phyloP scores from a whole-genome alignment of 2,888 invertebrate species.

The Aporophyla nigra region DNA sequence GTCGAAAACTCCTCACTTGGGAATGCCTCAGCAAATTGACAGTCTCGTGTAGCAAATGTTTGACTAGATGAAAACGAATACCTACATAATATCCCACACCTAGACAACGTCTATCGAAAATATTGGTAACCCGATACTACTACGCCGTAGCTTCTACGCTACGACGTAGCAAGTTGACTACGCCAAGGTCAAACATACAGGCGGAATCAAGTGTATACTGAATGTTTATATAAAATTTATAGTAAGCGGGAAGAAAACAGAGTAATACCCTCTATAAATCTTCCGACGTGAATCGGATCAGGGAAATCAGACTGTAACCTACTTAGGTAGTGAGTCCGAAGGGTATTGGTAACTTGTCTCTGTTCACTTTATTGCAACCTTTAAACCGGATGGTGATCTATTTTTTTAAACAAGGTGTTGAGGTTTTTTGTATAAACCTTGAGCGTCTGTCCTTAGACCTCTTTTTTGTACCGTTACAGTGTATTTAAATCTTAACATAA shows the following conservation, averaged over 20 bases:
- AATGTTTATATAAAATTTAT: conserved; percentile 41
- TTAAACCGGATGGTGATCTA: conserved; percentile 21
- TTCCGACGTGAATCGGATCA: conserved; percentile 34
- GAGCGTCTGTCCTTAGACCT: neutral
- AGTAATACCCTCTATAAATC: conserved; percentile 54
- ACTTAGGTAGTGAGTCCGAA: conserved; percentile 31
- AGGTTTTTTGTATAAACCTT: neutral
- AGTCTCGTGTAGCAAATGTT: neutral
- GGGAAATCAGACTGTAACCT: conserved; percentile 45
- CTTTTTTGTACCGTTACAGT: neutral
- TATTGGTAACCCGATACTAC: conserved; percentile 32
- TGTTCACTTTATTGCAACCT: conserved; percentile 37
- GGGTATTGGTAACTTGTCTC: conserved; percentile 37
- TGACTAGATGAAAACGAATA: neutral
- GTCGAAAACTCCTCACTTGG: neutral
- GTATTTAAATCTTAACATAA: neutral
- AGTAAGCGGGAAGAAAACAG: conserved; percentile 22
- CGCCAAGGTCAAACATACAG: conserved; percentile 18
- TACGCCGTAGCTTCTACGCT: conserved; percentile 43
- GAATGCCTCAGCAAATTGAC: neutral
- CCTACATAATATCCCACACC: neutral
- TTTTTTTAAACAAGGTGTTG: conserved; percentile 23
- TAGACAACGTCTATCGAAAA: conserved; percentile 3
- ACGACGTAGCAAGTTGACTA: conserved; percentile 48
- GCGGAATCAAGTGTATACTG: conserved; percentile 12